A percentile compares a stretch with the other conserved stretches of the same genome.
phyloP scores from a whole-genome alignment of 1,140 invertebrate species.

The Drosophila quadrilineata region DNA sequence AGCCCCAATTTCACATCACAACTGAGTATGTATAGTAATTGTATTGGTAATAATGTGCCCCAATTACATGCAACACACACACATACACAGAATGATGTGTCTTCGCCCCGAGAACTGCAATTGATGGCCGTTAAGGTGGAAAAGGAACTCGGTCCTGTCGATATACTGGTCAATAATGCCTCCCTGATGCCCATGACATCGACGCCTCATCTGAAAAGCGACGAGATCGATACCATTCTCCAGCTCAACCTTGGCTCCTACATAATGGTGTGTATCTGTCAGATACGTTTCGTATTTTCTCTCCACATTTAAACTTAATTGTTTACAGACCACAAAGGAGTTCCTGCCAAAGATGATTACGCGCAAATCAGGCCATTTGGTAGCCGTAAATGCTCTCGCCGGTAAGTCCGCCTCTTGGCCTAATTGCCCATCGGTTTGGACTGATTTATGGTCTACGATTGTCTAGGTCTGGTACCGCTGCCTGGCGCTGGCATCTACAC shows the following conservation, averaged over 20 bases:
- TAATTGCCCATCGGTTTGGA: neutral
- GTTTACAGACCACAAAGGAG: conserved; percentile 66
- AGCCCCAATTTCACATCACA: no score
- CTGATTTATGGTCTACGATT: neutral
- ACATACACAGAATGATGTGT: conserved; percentile 79
- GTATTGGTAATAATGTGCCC: neutral
- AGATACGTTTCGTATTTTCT: neutral
- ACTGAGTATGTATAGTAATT: no score
- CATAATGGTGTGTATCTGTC: conserved; percentile 56
- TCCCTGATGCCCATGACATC: conserved; percentile 78
- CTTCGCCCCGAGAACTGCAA: conserved; percentile 68
- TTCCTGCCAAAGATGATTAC: conserved; percentile 78
- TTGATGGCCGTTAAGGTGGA: conserved; percentile 74
- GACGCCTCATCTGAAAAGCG: conserved; percentile 63
- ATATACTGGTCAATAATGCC: conserved; percentile 79
- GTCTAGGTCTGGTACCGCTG: conserved; percentile 58
- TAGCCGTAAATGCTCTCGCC: conserved; percentile 71
- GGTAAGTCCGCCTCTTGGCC: conserved; percentile 27
- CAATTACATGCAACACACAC: neutral
- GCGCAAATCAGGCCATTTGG: conserved; percentile 70
- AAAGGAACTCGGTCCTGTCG: conserved; percentile 76
- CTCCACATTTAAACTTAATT: neutral
- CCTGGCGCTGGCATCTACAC: conserved; percentile 77
- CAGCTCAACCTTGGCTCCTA: conserved; percentile 77
- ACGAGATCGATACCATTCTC: conserved; percentile 73